Percentiles rank a stretch among this genome's conserved stretches.
These are phyloP conservation scores for Channa maculata DNA, from an alignment of 2,113 vertebrate genomes.

Conservation along the genomic window DNA sequence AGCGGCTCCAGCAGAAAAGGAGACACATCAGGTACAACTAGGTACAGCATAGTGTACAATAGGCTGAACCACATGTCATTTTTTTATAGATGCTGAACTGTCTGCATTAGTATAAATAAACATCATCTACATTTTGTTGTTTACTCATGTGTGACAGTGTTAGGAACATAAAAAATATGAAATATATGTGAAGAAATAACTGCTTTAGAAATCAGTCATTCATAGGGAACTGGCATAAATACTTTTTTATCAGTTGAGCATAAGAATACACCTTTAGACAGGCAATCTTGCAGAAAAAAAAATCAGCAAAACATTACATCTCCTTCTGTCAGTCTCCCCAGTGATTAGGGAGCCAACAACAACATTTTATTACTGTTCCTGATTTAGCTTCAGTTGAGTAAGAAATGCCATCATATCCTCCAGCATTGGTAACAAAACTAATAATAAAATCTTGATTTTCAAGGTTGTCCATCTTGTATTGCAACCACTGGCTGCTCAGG, in stretches of 20 bases:
- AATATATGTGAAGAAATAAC: constrained; percentile 1
- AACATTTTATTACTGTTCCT: constrained; percentile 13
- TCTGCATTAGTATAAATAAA: constrained; percentile 27
- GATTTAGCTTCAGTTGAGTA: constrained; percentile 20
- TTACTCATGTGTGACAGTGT: neutral
- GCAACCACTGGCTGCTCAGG: too few relatives aligned
- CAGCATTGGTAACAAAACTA: constrained; percentile 30
- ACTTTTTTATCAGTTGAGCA: constrained; percentile 4
- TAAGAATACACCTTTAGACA: neutral
- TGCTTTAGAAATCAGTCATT: neutral
- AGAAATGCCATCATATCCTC: constrained; percentile 25
- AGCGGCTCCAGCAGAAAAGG: constrained; percentile 46
- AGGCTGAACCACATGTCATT: neutral
- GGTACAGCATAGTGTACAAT: constrained; percentile 13
- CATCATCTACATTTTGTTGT: neutral
- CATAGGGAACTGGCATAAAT: neutral
- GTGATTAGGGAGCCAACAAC: constrained; percentile 19
- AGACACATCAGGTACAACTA: constrained; percentile 12
- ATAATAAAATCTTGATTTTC: constrained; percentile 37
- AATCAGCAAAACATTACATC: constrained; percentile 22
- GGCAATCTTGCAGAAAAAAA: neutral
- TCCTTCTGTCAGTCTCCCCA: constrained; percentile 12
- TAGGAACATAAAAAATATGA: neutral
- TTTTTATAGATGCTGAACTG: constrained; percentile 16
- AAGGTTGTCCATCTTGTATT: neutral